Percentiles rank a stretch among this genome's conserved stretches.
These are phyloP conservation scores for Trypoxylon attenuatum DNA, from an alignment of 2,888 invertebrate species.

Conservation along the genomic window DNA sequence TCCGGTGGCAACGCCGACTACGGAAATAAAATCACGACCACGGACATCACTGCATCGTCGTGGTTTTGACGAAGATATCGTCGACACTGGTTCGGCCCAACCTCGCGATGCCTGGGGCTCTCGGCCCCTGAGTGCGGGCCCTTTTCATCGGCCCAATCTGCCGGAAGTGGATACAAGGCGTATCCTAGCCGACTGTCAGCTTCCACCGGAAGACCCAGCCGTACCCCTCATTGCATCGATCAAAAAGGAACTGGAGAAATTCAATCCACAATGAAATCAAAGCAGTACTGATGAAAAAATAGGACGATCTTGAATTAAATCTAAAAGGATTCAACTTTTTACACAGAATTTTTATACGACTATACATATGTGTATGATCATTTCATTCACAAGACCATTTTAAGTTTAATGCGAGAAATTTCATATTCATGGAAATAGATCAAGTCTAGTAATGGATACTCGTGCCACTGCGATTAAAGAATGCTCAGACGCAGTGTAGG, in stretches of 20 bases:
- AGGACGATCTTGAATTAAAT: no score
- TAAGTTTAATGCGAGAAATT: no score
- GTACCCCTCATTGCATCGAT: constrained; percentile 90
- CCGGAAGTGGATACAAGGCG: constrained; percentile 76
- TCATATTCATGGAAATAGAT: no score
- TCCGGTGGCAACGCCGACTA: constrained; percentile 57
- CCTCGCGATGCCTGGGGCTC: constrained; percentile 70
- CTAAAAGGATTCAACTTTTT: no score
- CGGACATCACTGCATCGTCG: constrained; percentile 57
- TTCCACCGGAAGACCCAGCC: constrained; percentile 82
- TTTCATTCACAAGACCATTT: no score
- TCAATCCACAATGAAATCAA: constrained; percentile 37
- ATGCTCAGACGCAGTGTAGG: no score
- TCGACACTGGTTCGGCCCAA: constrained; percentile 59
- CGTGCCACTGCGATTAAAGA: background rate
- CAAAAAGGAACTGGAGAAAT: constrained; percentile 80
- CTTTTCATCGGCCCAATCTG: constrained; percentile 77
- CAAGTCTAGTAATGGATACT: background rate
- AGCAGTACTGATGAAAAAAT: background rate
- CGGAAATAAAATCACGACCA: constrained; percentile 55
- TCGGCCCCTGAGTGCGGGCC: constrained; percentile 81
- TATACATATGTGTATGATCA: background rate
- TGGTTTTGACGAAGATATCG: constrained; percentile 49
- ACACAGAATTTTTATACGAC: background rate
- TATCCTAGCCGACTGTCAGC: constrained; percentile 78